These are phyloP conservation scores for Hydrotaea cyrtoneurina DNA, from an alignment of 2,888 invertebrate species.

Conservation along the genomic window DNA sequence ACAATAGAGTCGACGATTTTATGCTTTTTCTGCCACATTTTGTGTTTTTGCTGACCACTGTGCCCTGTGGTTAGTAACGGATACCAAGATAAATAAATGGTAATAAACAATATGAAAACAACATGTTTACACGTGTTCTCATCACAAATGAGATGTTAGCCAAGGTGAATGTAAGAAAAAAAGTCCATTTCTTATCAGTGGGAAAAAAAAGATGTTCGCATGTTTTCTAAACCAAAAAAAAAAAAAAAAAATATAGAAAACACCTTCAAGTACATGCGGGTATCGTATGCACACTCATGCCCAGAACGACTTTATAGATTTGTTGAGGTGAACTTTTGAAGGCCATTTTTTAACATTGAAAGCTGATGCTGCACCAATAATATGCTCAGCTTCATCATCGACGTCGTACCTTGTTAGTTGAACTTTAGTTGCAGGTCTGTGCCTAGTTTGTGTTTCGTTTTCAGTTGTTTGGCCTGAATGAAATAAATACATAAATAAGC, in stretches of 20 bases:
- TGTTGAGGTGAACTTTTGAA: conserved; percentile 58
- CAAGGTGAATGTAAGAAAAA: neutral
- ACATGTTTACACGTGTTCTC: conserved; percentile 51
- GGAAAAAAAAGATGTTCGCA: neutral
- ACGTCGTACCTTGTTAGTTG: conserved; percentile 42
- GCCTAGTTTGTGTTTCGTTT: neutral
- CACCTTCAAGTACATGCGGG: neutral
- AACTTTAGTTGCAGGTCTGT: conserved; percentile 32
- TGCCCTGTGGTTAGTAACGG: neutral
- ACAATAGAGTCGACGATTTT: no score
- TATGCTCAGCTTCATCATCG: neutral
- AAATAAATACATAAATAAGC: conserved; percentile 31
- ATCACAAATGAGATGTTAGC: conserved; percentile 29
- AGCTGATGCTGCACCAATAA: neutral
- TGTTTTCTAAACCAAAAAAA: conserved; percentile 26
- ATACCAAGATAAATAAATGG: conserved; percentile 39
- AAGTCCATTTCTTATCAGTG: conserved; percentile 13
- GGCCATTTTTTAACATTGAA: conserved; percentile 62
- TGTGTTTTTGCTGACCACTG: neutral
- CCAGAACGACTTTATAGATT: conserved; percentile 42
- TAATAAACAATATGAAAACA: conserved; percentile 59
- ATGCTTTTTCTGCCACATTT: no score
- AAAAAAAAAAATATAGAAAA: neutral
- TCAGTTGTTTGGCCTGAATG: conserved; percentile 13
- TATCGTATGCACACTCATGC: neutral